Evolutionary conservation across 2,113 vertebrate species (phyloP).

Genomic region (Salvelinus fontinalis): DNA sequence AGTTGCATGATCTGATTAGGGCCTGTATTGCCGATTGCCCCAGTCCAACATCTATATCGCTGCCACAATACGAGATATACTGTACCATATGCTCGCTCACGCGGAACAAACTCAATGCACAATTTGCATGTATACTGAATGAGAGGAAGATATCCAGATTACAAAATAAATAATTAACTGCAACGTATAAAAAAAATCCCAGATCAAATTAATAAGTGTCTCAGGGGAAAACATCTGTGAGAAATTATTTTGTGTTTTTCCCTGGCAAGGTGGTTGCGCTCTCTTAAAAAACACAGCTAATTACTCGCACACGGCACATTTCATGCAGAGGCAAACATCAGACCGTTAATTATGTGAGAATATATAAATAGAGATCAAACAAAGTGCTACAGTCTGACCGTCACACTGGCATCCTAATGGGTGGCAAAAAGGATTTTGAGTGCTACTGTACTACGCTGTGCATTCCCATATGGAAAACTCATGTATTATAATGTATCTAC

Average conservation of each 20-base stretch:
- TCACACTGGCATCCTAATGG: slow-evolving; percentile 20
- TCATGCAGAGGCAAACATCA: slow-evolving; percentile 35
- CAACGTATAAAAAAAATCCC: slow-evolving; percentile 20
- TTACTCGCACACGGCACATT: slow-evolving; percentile 37
- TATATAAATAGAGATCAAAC: slow-evolving; percentile 47
- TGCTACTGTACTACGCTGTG: not conserved
- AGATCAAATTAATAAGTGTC: slow-evolving; percentile 44
- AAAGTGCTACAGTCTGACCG: slow-evolving; percentile 14
- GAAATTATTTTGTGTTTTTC: slow-evolving; percentile 29
- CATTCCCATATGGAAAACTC: too few species aligned
- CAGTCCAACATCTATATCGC: not conserved
- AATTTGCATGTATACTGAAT: not conserved
- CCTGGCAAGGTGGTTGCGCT: slow-evolving; percentile 12
- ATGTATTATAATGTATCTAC: too few species aligned
- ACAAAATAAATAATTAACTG: slow-evolving; percentile 34
- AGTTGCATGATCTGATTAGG: too few species aligned
- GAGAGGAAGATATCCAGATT: slow-evolving; percentile 11
- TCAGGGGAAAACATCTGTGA: slow-evolving; percentile 50
- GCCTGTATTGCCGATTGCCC: not conserved
- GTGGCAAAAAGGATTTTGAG: slow-evolving; percentile 21
- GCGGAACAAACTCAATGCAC: not conserved
- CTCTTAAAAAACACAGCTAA: slow-evolving; percentile 33
- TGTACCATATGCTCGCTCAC: not conserved
- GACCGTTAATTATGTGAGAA: slow-evolving; percentile 43
- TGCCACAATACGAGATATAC: not conserved